Conservation (phyloP, 2,888 invertebrate species). For the Drosophila cognata region DNA sequence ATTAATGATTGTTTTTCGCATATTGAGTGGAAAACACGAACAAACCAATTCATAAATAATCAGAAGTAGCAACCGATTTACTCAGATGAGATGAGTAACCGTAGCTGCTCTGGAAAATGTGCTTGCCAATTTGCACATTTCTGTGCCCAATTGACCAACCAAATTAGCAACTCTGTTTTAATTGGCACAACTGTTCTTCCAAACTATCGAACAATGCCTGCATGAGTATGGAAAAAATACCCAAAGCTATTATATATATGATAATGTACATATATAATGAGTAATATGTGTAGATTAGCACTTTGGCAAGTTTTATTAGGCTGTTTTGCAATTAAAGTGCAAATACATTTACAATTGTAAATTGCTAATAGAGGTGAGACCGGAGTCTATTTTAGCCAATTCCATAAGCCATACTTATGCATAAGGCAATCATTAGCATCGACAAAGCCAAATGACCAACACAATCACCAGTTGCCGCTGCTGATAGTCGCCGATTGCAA, state of each 20-base stretch:
- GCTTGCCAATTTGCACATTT: not conserved
- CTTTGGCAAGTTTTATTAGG: not conserved
- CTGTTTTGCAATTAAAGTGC: not conserved
- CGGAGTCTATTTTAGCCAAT: slow-evolving; percentile 26
- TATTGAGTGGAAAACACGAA: not conserved
- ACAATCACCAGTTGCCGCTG: slow-evolving; percentile 20
- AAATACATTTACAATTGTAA: not conserved
- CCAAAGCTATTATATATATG: not conserved
- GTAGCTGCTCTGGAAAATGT: not conserved
- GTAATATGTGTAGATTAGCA: not conserved
- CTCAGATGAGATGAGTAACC: not conserved
- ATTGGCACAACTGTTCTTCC: not conserved
- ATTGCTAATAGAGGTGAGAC: slow-evolving; percentile 12
- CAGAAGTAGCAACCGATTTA: not conserved
- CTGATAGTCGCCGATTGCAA: slow-evolving; percentile 1
- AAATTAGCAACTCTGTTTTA: not conserved
- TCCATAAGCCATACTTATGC: slow-evolving; percentile 10
- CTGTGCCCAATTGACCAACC: not conserved
- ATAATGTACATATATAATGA: not conserved
- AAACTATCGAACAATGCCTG: not conserved
- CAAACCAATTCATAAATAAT: not conserved
- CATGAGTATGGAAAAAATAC: not conserved
- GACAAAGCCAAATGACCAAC: slow-evolving; percentile 11
- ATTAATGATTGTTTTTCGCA: not conserved
- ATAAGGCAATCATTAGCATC: slow-evolving; percentile 6